A percentile compares a stretch with the other conserved stretches of the same genome.
phyloP scores from a whole-genome alignment of 1,140 invertebrate genomes.

The Aphelenchoides fujianensis region DNA sequence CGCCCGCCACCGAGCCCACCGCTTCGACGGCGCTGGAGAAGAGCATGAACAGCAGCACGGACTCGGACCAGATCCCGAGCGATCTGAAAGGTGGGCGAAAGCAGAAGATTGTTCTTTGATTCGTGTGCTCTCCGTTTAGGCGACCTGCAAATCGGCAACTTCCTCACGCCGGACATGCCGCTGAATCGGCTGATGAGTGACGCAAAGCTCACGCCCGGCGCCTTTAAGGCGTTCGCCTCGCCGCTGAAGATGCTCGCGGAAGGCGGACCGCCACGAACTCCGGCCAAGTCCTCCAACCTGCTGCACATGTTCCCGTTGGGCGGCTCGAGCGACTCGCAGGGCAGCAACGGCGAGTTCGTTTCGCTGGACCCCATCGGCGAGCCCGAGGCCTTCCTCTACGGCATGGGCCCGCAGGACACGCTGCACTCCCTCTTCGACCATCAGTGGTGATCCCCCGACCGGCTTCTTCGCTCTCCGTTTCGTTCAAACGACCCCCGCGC shows the following conservation, averaged over 20 bases:
- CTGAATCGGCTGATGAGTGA: slow-evolving; percentile 22
- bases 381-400: slow-evolving; percentile 28
- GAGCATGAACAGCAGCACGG: slow-evolving; percentile 14
- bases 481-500: too few relatives aligned
- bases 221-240: slow-evolving; percentile 16
- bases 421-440: slow-evolving; percentile 27
- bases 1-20: neutral
- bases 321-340: neutral
- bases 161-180: slow-evolving; percentile 26
- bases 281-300: slow-evolving; percentile 13
- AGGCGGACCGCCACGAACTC: slow-evolving; percentile 25
- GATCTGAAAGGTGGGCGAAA: slow-evolving; percentile 22
- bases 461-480: too few relatives aligned
- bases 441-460: neutral
- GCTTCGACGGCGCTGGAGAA: slow-evolving; percentile 1
- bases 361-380: slow-evolving; percentile 28
- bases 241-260: slow-evolving; percentile 35
- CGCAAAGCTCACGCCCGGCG: slow-evolving; percentile 15
- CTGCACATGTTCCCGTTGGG: neutral
- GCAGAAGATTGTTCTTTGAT: neutral
- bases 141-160: slow-evolving; percentile 21
- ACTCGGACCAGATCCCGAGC: neutral
- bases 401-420: slow-evolving; percentile 12
- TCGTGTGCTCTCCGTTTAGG: slow-evolving; percentile 4
- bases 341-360: slow-evolving; percentile 20